Evolutionary conservation across 2,888 invertebrate species (phyloP).

Genomic region (Protonemura montana): DNA sequence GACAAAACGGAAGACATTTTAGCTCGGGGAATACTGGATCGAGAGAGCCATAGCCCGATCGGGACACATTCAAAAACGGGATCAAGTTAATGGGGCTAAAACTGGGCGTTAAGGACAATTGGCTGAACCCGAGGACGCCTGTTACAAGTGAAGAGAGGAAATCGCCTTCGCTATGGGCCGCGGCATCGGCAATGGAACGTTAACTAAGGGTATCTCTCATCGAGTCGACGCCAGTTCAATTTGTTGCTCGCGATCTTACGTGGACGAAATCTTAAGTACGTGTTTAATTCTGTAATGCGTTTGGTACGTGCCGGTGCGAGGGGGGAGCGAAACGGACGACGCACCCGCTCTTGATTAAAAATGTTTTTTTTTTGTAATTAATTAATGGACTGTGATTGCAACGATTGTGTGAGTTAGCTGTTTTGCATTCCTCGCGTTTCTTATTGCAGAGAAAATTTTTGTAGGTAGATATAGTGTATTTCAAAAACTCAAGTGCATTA

Average conservation of each 20-base stretch:
- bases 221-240: not conserved
- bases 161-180: too few relatives aligned
- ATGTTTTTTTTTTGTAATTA: not conserved
- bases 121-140: constrained; percentile 34
- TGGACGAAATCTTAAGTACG: not conserved
- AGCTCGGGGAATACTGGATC: not conserved
- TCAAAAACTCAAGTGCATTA: too few relatives aligned
- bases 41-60: not conserved
- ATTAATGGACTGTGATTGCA: not conserved
- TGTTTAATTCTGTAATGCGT: not conserved
- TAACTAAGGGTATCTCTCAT: not conserved
- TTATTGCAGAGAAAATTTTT: too few relatives aligned
- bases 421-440: constrained; percentile 12
- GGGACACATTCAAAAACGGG: constrained; percentile 14
- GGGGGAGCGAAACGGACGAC: not conserved
- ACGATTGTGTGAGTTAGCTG: not conserved
- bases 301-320: not conserved
- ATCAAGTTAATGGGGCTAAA: constrained; percentile 42
- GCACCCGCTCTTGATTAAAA: not conserved
- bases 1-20: constrained; percentile 37
- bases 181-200: too few relatives aligned
- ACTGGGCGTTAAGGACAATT: constrained; percentile 45
- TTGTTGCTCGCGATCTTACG: not conserved
- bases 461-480: not conserved
- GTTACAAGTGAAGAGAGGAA: not conserved